Evolutionary conservation across 2,888 invertebrate genomes (phyloP), one percentile per base, ranked within the genome.

Genomic region (Leucophora obtusa): DNA sequence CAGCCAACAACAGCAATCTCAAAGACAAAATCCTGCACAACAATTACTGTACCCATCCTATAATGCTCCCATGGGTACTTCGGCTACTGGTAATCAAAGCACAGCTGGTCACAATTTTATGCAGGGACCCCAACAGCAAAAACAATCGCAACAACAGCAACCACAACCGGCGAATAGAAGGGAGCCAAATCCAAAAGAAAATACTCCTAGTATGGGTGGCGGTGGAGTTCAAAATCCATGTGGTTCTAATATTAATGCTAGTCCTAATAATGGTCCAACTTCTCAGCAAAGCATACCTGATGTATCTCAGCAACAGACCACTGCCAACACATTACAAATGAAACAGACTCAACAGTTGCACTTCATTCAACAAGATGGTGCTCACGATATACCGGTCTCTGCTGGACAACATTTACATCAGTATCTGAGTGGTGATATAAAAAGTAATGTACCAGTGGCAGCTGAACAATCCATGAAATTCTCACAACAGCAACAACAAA

Each of bases 261-360:
- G 82, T 15, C 82, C 84, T n/a, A 77, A 77, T 3, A 86, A 86
- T 79, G 84, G 82, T 9, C 70, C 87, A 0, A 11, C 58, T 8
- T 51, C 80, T n/a, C 82, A 78, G 18, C 85, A 84, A 59, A 56
- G 72, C 14, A 83, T 83, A 62, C 84, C 83, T 1, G 84, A 83
- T 70, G 83, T 85, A 87, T n/a, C n/a, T n/a, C n/a, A n/a, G n/a
- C n/a, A n/a, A n/a, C n/a, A n/a, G n/a, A n/a, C n/a, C n/a, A n/a
- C 87, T 47, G 91, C 92, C 9, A 91, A 93, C 38, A 93, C 93
- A 50, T 91, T 96, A 83, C 96, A 96, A 90, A 96, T 97, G 92
- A 95, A 95, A 87, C 96, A 96, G 90, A 95, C 96, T 72, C 96
- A 96, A 89, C 96, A 96, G 89, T 91, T 97, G 89, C 96, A 97